Base-by-base conservation (phyloP, 2,797 vertebrate genomes). In the Acipenser transmontanus region DNA sequence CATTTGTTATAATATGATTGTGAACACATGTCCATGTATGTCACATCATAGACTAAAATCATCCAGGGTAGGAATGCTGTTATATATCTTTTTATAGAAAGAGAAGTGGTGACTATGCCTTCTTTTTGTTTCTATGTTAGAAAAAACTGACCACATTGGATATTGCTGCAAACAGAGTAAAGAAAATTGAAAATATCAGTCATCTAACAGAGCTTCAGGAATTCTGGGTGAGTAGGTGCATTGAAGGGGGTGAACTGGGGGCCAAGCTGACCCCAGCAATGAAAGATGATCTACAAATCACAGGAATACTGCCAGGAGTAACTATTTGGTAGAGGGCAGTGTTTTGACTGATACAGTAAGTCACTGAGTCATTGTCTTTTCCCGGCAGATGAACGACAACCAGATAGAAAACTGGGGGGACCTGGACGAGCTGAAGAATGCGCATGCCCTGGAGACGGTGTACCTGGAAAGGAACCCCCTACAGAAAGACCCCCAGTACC, bases 141-240 rank as follows among this genome's bases (percentile, higher is more conserved):
- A 99, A 95, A 89, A 99, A 97, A 77, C 91, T 99, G 69, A 96
- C 95, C 6, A 99, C 96, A 73, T 85, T 99, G 87, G 97, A 99
- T 80, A 94, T 99, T 11, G 97, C 97, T 61, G 87, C 93, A 71
- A 99, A 99, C 81, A 91, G 95, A 79, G 91, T 99, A 73, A 98
- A 96, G 86, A 98, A 91, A 86, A 97, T 99, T n/a, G 97, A 99
- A 81, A 99, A 98, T 68, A 83, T 98, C 84, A 90, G 86, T 73
- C 97, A 99, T 77, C 86, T 99, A 75, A 95, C 93, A 71, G 94
- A 98, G 20, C 89, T 99, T 75, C 94, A 98, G 82, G 97, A 99
- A 71, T 99, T 99, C 79, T 99, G 97, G 97, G 97, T 99, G 87
- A 77, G 88, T 59, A 7, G 48, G 47, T 34, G 4, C 34, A 34